Base-by-base conservation (phyloP, 1,140 invertebrate species). In the Brachionus calyciflorus region DNA sequence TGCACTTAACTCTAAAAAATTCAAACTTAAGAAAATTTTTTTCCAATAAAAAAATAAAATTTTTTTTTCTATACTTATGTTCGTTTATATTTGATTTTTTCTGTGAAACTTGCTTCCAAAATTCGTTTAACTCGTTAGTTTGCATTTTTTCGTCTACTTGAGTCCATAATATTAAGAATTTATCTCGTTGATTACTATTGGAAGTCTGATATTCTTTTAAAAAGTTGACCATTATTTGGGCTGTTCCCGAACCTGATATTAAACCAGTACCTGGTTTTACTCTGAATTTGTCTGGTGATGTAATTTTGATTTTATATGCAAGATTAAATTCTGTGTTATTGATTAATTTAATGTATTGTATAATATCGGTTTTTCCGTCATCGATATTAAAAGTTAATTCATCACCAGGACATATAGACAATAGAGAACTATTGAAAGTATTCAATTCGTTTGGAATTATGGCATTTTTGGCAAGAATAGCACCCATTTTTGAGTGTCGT, bases 281-380 rank as follows among this genome's bases (percentile, higher is more conserved):
- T 7, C 73, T 46, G 33, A 76, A 76, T 48, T 76, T 76, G 48
- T 76, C 73, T 0, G 73, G 73, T 46, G 73, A 76, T 5, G 73
- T 76, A 1, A 55, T 76, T 57, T 76, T 76, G 26, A 76, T 76
- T 57, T 76, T 76, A 48, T 48, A 76, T 24, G 73, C 49, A n/a
- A 76, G 37, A 28, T 9, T n/a, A 21, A 21, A n/a, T 17, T 76
- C 53, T 21, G 44, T 30, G 12, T 19, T 41, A 60, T 76, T 76
- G 26, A 21, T 76, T 46, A 76, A 60, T 57, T n/a, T 19, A 7
- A 76, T 40, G 30, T 46, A 19, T 30, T 76, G 37, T 26, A 57
- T 41, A 17, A 33, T 44, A 24, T 76, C 73, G 5, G 30, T 30
- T 41, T 30, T 76, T 9, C 37, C 73, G 14, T 76, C 73, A 30